A percentile compares a stretch with the other conserved stretches of the same genome.
Conservation (phyloP, 2,113 vertebrate genomes). For the Hydropotes inermis region DNA sequence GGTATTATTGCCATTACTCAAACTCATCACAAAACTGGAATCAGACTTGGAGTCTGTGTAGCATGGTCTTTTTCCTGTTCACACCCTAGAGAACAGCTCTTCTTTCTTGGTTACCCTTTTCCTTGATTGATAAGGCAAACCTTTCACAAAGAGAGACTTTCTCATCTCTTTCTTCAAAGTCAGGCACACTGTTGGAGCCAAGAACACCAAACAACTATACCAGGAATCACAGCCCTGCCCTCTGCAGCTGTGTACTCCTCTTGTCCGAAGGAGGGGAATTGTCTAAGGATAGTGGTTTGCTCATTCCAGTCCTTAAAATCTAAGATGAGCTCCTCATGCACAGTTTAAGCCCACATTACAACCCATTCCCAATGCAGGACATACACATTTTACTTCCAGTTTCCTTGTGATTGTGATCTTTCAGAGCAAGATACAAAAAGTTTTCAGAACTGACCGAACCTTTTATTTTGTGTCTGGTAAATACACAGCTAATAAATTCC, state of each 20-base stretch:
- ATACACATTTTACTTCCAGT: background rate
- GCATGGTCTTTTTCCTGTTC: too few relatives aligned
- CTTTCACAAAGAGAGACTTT: background rate
- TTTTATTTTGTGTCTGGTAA: background rate
- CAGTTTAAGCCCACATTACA: background rate
- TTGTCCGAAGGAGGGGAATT: background rate
- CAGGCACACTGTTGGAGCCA: background rate
- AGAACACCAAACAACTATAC: background rate
- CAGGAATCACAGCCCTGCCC: background rate
- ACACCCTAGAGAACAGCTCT: background rate
- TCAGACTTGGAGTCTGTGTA: fast-evolving
- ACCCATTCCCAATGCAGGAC: background rate
- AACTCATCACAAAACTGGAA: background rate
- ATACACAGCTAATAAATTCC: background rate
- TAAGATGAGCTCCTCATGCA: background rate
- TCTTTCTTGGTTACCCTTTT: background rate
- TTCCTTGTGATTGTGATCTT: background rate
- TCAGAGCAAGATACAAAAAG: background rate
- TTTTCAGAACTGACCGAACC: background rate
- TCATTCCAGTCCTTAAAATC: background rate
- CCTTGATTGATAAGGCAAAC: background rate
- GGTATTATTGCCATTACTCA: too few relatives aligned
- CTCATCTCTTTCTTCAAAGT: background rate
- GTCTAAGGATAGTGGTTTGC: background rate
- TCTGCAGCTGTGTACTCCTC: background rate